Evolutionary conservation across 23 tunicate species (phyloP).

Genomic region (Oikopleura dioica): DNA sequence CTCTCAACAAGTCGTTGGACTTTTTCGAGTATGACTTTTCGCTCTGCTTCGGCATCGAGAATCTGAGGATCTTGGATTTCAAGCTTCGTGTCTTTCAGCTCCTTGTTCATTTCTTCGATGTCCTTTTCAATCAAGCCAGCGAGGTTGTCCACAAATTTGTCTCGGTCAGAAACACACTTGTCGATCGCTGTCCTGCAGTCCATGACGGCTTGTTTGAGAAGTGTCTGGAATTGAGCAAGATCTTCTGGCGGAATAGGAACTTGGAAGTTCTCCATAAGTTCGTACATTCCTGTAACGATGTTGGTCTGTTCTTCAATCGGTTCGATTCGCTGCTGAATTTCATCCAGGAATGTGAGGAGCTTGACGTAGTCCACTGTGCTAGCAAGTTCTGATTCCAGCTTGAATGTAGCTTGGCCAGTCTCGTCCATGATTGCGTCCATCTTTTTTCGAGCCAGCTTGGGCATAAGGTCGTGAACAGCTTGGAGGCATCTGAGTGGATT

Average conservation of each 20-base stretch:
- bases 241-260: constrained; percentile 96
- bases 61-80: constrained; percentile 98
- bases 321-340: constrained; percentile 83
- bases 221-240: constrained; percentile 65
- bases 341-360: constrained; percentile 72
- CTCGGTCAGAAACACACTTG: constrained; percentile 78
- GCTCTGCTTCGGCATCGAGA: constrained; percentile 34
- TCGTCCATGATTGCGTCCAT: constrained; percentile 80
- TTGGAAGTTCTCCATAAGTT: constrained; percentile 61
- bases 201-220: constrained; percentile 66
- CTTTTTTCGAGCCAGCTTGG: constrained; percentile 47
- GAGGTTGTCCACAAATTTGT: constrained; percentile 67
- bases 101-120: constrained; percentile 79
- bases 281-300: constrained; percentile 74
- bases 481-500: constrained; percentile 79
- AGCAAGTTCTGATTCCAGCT: constrained; percentile 45
- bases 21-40: constrained; percentile 13
- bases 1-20: constrained; percentile 44
- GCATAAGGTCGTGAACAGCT: constrained; percentile 73
- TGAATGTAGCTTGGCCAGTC: constrained; percentile 85
- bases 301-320: constrained; percentile 55
- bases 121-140: constrained; percentile 74
- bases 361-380: constrained; percentile 81
- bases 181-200: constrained; percentile 75
- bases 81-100: constrained; percentile 58